Conservation (phyloP, 2,888 invertebrate genomes). For the Melolontha melolontha region DNA sequence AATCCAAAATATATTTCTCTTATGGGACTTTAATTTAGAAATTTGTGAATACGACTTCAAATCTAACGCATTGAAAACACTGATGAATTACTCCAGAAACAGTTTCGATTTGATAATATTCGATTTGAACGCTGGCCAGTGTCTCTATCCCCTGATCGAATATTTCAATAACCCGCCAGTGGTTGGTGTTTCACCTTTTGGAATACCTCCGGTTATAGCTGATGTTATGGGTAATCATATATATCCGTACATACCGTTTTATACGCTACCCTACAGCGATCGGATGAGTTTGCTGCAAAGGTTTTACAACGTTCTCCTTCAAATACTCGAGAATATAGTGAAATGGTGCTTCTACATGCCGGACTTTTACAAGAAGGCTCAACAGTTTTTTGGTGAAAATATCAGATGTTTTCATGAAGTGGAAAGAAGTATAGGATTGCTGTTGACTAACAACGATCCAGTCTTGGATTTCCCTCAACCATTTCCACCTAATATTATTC, state of each 20-base stretch:
- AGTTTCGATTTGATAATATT: constrained; percentile 51
- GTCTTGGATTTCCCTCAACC: constrained; percentile 56
- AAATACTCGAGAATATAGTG: constrained; percentile 37
- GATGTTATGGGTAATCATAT: constrained; percentile 47
- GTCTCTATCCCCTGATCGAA: constrained; percentile 49
- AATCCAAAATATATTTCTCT: constrained; percentile 24
- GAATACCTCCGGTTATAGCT: constrained; percentile 41
- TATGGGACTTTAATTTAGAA: constrained; percentile 36
- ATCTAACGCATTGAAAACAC: constrained; percentile 42
- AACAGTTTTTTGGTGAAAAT: constrained; percentile 51
- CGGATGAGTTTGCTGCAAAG: constrained; percentile 53
- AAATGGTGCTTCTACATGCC: constrained; percentile 44
- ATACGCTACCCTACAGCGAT: constrained; percentile 47
- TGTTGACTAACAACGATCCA: constrained; percentile 57
- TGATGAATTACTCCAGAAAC: constrained; percentile 48
- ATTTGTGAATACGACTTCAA: constrained; percentile 46
- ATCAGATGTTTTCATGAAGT: constrained; percentile 51
- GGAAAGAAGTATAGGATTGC: constrained; percentile 53
- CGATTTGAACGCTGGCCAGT: constrained; percentile 47
- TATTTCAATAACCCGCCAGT: constrained; percentile 50
- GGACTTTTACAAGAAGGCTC: constrained; percentile 47
- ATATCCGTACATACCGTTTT: constrained; percentile 53
- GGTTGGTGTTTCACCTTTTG: constrained; percentile 48
- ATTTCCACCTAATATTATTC: constrained; percentile 60
- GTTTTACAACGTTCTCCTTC: constrained; percentile 48